These are phyloP conservation scores for Protonemura montana DNA, from an alignment of 2,888 invertebrate species.

Conservation along the genomic window DNA sequence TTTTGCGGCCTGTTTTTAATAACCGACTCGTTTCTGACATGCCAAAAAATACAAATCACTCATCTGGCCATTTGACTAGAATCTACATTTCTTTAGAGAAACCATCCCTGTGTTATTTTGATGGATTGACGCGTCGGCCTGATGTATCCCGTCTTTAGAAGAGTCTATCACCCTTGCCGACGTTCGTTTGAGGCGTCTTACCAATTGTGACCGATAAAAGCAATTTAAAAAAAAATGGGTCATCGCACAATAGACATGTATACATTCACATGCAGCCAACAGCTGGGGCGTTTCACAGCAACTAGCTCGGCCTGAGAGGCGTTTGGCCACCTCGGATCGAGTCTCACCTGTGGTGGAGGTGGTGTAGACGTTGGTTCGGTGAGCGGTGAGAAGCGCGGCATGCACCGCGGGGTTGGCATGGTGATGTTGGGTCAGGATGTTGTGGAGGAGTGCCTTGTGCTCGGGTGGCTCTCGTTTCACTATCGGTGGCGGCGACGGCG, in stretches of 20 bases:
- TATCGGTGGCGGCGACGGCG: conserved; percentile 46
- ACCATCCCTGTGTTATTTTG: not conserved
- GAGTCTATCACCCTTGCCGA: not conserved
- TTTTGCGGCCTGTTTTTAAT: conserved; percentile 7
- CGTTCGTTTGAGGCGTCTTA: not conserved
- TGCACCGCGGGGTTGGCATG: conserved; percentile 58
- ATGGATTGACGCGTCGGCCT: not conserved
- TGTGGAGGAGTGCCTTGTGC: conserved; percentile 67
- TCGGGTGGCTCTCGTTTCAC: conserved; percentile 51
- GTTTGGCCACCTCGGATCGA: not conserved
- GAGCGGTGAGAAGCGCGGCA: conserved; percentile 58
- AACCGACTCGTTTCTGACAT: not conserved
- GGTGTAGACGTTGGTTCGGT: conserved; percentile 72
- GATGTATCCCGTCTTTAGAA: not conserved
- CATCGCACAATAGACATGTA: no score
- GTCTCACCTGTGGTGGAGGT: conserved; percentile 67
- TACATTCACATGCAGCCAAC: no score
- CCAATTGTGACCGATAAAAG: not conserved
- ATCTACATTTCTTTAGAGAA: conserved; percentile 7
- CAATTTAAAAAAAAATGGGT: not conserved
- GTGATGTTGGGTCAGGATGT: conserved; percentile 69
- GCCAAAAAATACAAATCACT: conserved; percentile 21
- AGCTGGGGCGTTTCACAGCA: no score
- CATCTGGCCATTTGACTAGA: not conserved
- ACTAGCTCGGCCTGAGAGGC: not conserved